Conservation (phyloP, 2,113 vertebrate genomes). For the Pseudorectes ferrugineus region DNA sequence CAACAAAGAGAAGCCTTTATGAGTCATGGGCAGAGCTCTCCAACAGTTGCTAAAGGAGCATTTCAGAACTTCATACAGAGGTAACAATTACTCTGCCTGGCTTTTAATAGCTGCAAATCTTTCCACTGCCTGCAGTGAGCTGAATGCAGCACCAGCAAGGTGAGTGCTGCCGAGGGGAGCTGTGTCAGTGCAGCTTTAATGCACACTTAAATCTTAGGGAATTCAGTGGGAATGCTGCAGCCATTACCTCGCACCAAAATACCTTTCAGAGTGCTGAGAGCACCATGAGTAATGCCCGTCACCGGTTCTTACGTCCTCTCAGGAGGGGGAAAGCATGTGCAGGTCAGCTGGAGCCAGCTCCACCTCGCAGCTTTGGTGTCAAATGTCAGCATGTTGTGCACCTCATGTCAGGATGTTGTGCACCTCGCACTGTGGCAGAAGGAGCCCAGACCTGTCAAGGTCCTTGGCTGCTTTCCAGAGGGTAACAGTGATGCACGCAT, state of each 20-base stretch:
- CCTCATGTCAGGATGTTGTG: not conserved
- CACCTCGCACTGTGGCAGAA: not conserved
- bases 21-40: not conserved
- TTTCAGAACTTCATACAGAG: not conserved
- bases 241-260: not conserved
- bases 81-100: not conserved
- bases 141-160: not conserved
- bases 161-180: not conserved
- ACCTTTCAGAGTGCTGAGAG: not conserved
- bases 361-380: not conserved
- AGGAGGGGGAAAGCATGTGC: not conserved
- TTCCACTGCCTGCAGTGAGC: not conserved
- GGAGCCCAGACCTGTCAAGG: not conserved
- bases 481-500: not conserved
- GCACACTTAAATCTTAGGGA: not conserved
- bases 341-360: not conserved
- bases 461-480: not conserved
- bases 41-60: not conserved
- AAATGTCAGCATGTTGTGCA: not conserved
- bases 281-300: not conserved
- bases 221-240: not conserved
- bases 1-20: not conserved
- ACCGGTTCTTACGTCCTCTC: not conserved
- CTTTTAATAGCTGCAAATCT: not conserved
- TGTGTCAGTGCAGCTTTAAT: not conserved